phyloP scores from a whole-genome alignment of 1,140 invertebrate species.

The Euborellia annulipes region DNA sequence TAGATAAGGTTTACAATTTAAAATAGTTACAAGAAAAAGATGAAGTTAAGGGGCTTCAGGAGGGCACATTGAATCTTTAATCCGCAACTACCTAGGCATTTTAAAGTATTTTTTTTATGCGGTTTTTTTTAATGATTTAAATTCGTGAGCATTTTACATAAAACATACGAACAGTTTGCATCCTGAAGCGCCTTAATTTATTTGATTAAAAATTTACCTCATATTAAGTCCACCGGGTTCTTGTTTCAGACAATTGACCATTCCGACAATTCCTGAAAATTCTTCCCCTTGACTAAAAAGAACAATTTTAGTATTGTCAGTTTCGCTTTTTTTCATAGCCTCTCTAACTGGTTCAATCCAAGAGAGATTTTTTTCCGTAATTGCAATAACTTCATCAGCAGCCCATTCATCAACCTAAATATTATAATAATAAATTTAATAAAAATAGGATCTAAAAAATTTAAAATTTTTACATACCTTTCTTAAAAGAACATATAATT shows the following conservation, averaged over 20 bases:
- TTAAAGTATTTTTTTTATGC: too few relatives aligned
- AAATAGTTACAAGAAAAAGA: constrained; percentile 7
- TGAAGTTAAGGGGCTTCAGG: constrained; percentile 7
- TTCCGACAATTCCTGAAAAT: constrained; percentile 61
- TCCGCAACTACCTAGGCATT: too few relatives aligned
- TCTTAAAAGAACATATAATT: constrained; percentile 8
- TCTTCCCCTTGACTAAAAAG: constrained; percentile 51
- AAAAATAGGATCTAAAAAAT: too few relatives aligned
- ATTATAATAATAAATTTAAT: too few relatives aligned
- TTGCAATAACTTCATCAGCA: constrained; percentile 35
- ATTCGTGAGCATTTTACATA: too few relatives aligned
- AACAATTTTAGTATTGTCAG: constrained; percentile 43
- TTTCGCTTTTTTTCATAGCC: constrained; percentile 40
- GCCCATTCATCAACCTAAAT: constrained; percentile 19
- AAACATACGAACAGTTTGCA: too few relatives aligned
- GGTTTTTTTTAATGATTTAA: too few relatives aligned
- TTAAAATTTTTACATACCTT: constrained; percentile 2
- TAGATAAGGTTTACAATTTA: background rate
- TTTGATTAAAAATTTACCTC: constrained; percentile 25
- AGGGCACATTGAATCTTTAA: too few relatives aligned
- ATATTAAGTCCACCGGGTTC: constrained; percentile 65
- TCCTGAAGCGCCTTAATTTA: too few relatives aligned
- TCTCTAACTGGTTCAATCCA: constrained; percentile 75
- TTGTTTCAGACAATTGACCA: constrained; percentile 74
- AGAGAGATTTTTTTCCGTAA: constrained; percentile 48